Conservation (phyloP, 2,797 vertebrate genomes). For the Acipenser ruthenus region DNA sequence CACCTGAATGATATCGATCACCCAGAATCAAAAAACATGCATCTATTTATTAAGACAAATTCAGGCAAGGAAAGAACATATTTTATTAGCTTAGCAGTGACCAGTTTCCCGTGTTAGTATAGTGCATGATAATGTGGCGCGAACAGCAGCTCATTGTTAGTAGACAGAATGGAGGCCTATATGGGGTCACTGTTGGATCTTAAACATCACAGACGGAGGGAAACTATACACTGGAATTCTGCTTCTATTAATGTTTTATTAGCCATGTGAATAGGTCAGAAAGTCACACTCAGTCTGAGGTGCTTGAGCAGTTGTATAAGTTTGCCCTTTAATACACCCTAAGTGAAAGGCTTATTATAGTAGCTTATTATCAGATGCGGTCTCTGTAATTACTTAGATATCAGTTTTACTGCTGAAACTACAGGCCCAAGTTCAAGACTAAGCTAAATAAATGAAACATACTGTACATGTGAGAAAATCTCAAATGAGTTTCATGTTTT, state of each 20-base stretch:
- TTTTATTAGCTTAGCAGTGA: slow-evolving; percentile 68
- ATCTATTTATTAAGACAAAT: slow-evolving; percentile 73
- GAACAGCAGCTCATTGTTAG: slow-evolving; percentile 79
- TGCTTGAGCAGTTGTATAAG: slow-evolving; percentile 31
- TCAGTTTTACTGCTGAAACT: slow-evolving; percentile 39
- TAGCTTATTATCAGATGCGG: slow-evolving; percentile 28
- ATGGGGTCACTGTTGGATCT: slow-evolving; percentile 72
- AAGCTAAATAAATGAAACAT: slow-evolving; percentile 27
- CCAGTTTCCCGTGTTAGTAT: slow-evolving; percentile 53
- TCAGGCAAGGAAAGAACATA: slow-evolving; percentile 70
- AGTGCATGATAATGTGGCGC: slow-evolving; percentile 53
- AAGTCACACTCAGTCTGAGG: slow-evolving; percentile 53
- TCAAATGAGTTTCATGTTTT: background rate
- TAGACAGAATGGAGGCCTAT: slow-evolving; percentile 74
- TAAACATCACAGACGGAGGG: slow-evolving; percentile 62
- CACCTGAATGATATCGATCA: slow-evolving; percentile 36
- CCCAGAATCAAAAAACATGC: slow-evolving; percentile 32
- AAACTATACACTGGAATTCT: slow-evolving; percentile 66
- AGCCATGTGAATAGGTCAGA: slow-evolving; percentile 69
- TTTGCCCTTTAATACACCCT: slow-evolving; percentile 34
- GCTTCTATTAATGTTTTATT: slow-evolving; percentile 72
- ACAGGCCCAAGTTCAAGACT: slow-evolving; percentile 30
- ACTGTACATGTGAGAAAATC: slow-evolving; percentile 28
- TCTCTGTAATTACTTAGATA: slow-evolving; percentile 24
- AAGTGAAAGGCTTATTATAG: slow-evolving; percentile 26